Evolutionary conservation across 2,888 invertebrate species (phyloP).

Genomic region (Fragum fragum): DNA sequence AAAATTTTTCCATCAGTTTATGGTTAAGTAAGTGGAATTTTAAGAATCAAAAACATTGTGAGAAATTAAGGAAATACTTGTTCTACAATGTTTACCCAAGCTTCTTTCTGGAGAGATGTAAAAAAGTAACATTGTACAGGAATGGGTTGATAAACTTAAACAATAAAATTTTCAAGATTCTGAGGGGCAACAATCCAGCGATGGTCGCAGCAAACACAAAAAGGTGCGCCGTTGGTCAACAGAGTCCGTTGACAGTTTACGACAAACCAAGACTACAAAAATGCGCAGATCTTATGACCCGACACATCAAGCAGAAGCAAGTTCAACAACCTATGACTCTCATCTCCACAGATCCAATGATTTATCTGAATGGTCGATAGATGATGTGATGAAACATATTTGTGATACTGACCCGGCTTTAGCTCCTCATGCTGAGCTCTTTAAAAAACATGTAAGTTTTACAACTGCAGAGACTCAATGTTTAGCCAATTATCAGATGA

Average conservation of each 20-base stretch:
- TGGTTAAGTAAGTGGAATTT: too few relatives aligned
- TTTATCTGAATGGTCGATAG: conserved; percentile 92
- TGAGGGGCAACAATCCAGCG: conserved; percentile 55
- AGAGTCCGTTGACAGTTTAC: conserved; percentile 84
- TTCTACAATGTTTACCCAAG: too few relatives aligned
- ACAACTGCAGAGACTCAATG: too few relatives aligned
- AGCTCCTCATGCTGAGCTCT: conserved; percentile 95
- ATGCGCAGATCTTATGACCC: conserved; percentile 65
- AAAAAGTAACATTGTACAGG: too few relatives aligned
- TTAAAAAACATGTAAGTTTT: conserved; percentile 94
- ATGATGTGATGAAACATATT: conserved; percentile 97
- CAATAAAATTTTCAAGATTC: conserved; percentile 47
- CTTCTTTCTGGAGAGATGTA: too few relatives aligned
- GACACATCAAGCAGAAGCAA: conserved; percentile 84
- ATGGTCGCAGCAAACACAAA: conserved; percentile 49
- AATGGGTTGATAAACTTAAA: too few relatives aligned
- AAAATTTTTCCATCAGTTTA: too few relatives aligned
- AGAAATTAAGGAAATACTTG: too few relatives aligned
- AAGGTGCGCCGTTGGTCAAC: conserved; percentile 85
- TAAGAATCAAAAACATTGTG: too few relatives aligned
- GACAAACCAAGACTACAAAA: conserved; percentile 64
- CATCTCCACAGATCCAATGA: conserved; percentile 72
- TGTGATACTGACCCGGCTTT: conserved; percentile 94
- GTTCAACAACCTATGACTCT: conserved; percentile 84
- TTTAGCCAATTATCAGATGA: too few relatives aligned